A percentile compares a stretch with the other conserved stretches of the same genome.
phyloP scores from a whole-genome alignment of 2,113 vertebrate genomes.

The Grammomys surdaster region DNA sequence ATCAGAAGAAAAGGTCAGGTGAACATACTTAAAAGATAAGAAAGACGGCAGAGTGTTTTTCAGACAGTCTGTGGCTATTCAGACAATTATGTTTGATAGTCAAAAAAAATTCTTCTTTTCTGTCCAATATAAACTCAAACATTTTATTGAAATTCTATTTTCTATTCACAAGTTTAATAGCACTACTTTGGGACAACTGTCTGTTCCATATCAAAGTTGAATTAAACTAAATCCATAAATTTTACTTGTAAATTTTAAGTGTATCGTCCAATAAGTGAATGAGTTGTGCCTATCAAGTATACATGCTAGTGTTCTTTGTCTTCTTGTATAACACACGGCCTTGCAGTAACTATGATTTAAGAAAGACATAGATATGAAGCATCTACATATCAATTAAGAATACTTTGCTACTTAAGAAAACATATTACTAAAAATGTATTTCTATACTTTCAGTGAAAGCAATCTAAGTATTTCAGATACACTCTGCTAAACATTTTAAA shows the following conservation, averaged over 20 bases:
- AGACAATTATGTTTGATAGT: background rate
- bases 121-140: background rate
- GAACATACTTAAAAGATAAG: background rate
- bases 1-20: background rate
- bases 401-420: background rate
- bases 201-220: background rate
- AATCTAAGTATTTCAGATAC: background rate
- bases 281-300: rapidly evolving
- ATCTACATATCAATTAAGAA: background rate
- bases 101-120: background rate
- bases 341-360: background rate
- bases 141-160: background rate
- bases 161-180: background rate
- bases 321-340: background rate
- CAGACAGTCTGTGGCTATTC: background rate
- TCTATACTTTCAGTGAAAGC: background rate
- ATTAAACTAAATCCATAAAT: background rate
- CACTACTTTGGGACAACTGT: background rate
- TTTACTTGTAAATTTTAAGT: background rate
- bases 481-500: background rate
- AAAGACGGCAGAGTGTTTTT: background rate
- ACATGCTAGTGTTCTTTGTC: rapidly evolving
- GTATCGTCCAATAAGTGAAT: background rate
- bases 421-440: background rate
- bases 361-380: background rate